phyloP scores from a whole-genome alignment of 2,113 vertebrate species.

The Oplegnathus fasciatus region DNA sequence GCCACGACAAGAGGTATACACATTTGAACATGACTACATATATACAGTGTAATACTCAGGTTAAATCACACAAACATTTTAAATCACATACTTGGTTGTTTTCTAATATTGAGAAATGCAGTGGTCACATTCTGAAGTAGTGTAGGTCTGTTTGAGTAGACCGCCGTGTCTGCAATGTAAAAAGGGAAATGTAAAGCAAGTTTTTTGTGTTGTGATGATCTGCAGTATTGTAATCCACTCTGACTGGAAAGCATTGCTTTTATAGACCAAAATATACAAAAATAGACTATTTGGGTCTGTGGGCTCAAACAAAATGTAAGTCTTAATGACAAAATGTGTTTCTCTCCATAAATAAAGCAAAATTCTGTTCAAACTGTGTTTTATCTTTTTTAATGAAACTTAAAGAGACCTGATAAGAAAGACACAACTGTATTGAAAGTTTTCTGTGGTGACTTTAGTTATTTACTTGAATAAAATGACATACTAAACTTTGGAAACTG shows the following conservation, averaged over 20 bases:
- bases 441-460: neutral
- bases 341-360: constrained; percentile 85
- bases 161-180: constrained; percentile 60
- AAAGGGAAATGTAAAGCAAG: constrained; percentile 70
- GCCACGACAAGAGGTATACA: constrained; percentile 11
- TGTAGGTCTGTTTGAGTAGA: constrained; percentile 67
- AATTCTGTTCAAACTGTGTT: constrained; percentile 75
- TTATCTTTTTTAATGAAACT: constrained; percentile 23
- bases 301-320: constrained; percentile 90
- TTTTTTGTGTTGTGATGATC: constrained; percentile 79
- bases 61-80: constrained; percentile 72
- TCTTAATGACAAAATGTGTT: constrained; percentile 89
- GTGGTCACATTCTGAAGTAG: constrained; percentile 71
- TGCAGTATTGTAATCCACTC: constrained; percentile 81
- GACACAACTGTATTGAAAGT: neutral
- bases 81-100: constrained; percentile 68
- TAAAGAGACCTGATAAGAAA: neutral
- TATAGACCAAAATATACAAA: constrained; percentile 79
- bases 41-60: constrained; percentile 80
- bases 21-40: constrained; percentile 61
- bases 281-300: constrained; percentile 86
- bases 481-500: neutral
- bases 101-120: constrained; percentile 65
- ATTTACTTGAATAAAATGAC: neutral
- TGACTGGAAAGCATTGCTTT: constrained; percentile 82